A percentile compares a stretch with the other conserved stretches of the same genome.
phyloP scores from a whole-genome alignment of 1,140 invertebrate species.

The Episyrphus balteatus region DNA sequence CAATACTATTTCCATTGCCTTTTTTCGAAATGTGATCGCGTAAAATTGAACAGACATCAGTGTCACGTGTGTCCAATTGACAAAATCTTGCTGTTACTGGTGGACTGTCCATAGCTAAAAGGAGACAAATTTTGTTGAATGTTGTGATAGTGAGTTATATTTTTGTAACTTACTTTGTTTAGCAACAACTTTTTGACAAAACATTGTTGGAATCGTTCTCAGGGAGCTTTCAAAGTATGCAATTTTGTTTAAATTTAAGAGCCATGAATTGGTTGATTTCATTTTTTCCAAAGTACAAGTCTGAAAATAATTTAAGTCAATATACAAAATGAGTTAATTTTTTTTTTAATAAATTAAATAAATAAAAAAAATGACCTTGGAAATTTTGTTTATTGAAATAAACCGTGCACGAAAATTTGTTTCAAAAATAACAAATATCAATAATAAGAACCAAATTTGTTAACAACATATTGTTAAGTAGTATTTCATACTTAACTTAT shows the following conservation, averaged over 20 bases:
- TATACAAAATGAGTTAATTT: too few species aligned
- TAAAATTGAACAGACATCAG: slow-evolving; percentile 28
- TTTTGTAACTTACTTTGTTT: slow-evolving; percentile 23
- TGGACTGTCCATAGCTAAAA: neutral
- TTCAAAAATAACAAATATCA: too few species aligned
- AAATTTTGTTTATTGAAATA: too few species aligned
- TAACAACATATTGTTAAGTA: too few species aligned
- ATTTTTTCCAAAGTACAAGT: slow-evolving; percentile 31
- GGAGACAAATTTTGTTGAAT: neutral
- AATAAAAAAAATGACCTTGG: too few species aligned
- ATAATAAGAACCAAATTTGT: too few species aligned
- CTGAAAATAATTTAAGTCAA: slow-evolving; percentile 9
- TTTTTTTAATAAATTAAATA: too few species aligned
- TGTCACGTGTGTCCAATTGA: slow-evolving; percentile 30
- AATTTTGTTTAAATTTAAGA: slow-evolving; percentile 29
- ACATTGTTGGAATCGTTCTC: slow-evolving; percentile 26
- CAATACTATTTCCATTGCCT: slow-evolving; percentile 8
- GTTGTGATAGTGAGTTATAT: neutral
- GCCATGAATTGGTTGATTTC: slow-evolving; percentile 28
- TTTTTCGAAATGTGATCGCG: slow-evolving; percentile 15
- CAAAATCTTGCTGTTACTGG: slow-evolving; percentile 28
- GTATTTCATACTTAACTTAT: too few species aligned
- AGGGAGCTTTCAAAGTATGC: slow-evolving; percentile 28
- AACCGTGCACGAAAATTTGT: too few species aligned
- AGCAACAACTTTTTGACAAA: slow-evolving; percentile 33